Evolutionary conservation across 2,888 invertebrate species (phyloP).

Genomic region (Pristionchus mayeri): DNA sequence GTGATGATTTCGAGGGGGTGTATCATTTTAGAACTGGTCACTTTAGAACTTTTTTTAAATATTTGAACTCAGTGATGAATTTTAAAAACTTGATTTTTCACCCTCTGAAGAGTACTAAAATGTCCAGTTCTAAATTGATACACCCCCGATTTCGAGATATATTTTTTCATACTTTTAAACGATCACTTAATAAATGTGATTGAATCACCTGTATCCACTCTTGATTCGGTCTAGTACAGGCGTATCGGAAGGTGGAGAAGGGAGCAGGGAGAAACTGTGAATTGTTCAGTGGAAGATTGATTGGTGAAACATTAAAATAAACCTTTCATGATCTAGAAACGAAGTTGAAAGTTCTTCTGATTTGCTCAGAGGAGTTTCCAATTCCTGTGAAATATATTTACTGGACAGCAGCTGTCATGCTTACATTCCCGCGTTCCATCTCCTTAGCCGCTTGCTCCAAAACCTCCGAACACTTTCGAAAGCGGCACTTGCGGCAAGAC

Average conservation of each 20-base stretch:
- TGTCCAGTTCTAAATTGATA: too few relatives aligned
- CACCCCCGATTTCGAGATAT: too few relatives aligned
- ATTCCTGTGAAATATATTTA: background rate
- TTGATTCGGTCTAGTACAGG: background rate
- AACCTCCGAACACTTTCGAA: background rate
- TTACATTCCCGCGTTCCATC: background rate
- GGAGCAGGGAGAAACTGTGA: background rate
- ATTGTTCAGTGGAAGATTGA: background rate
- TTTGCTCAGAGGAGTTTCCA: background rate
- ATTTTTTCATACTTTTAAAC: too few relatives aligned
- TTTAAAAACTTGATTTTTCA: too few relatives aligned
- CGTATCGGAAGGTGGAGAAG: background rate
- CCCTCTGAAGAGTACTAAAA: too few relatives aligned
- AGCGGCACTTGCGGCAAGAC: constrained; percentile 1
- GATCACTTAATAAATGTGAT: too few relatives aligned
- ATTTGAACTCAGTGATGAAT: too few relatives aligned
- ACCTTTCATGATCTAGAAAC: background rate
- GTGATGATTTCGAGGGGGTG: too few relatives aligned
- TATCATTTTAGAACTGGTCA: too few relatives aligned
- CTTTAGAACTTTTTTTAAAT: too few relatives aligned
- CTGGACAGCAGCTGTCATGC: background rate
- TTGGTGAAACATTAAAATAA: background rate
- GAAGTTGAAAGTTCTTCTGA: background rate
- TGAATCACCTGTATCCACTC: background rate
- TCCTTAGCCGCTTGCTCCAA: background rate